These are phyloP conservation scores for Mionectes macconnelli DNA, from an alignment of 2,113 vertebrate species.

Conservation along the genomic window DNA sequence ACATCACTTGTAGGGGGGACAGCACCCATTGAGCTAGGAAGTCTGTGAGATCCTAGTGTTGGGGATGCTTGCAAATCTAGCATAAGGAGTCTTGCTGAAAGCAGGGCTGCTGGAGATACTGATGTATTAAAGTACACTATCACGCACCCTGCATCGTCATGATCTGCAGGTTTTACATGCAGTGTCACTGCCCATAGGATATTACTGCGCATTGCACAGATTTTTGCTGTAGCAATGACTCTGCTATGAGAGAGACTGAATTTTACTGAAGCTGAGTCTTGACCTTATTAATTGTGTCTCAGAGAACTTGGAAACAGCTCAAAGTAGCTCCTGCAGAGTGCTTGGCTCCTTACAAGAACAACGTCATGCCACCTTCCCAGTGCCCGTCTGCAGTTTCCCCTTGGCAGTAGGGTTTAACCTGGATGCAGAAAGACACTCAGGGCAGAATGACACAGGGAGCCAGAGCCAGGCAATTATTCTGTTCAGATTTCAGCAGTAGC, in stretches of 20 bases:
- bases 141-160: neutral
- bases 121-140: accelerated
- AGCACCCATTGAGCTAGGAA: neutral
- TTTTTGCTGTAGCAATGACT: neutral
- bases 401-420: neutral
- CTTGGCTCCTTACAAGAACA: neutral
- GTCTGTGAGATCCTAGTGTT: neutral
- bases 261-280: neutral
- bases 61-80: neutral
- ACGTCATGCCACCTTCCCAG: neutral
- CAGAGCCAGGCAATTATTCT: neutral
- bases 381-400: neutral
- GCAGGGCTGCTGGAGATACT: neutral
- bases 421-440: neutral
- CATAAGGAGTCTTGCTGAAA: neutral
- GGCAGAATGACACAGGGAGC: neutral
- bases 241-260: neutral
- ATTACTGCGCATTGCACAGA: too few species aligned
- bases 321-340: neutral
- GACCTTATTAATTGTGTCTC: neutral
- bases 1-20: accelerated
- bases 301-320: neutral
- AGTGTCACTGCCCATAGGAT: neutral
- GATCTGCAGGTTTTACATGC: neutral
- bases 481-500: neutral